A percentile compares a stretch with the other conserved stretches of the same genome.
These are phyloP conservation scores for Scaptodrosophila lebanonensis DNA, from an alignment of 1,140 invertebrate genomes.

Conservation along the genomic window DNA sequence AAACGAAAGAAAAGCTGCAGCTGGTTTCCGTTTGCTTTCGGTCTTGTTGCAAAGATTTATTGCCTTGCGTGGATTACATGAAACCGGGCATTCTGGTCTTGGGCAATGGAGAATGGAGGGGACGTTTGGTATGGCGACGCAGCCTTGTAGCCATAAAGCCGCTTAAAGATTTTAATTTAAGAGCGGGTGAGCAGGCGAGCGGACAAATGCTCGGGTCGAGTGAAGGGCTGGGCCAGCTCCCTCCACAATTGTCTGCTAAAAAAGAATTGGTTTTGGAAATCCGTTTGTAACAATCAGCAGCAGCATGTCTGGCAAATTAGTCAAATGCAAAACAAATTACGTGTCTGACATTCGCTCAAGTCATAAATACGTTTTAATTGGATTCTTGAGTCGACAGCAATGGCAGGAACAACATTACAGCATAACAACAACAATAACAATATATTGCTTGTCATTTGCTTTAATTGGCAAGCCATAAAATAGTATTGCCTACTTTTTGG, in stretches of 20 bases:
- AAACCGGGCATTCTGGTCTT: background rate
- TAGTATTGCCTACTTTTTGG: slow-evolving; percentile 43
- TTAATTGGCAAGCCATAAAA: slow-evolving; percentile 15
- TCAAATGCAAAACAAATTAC: no score
- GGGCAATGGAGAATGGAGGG: no score
- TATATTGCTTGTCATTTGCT: no score
- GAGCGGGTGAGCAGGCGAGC: background rate
- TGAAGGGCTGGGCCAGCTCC: no score
- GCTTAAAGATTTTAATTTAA: slow-evolving; percentile 60
- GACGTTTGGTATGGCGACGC: slow-evolving; percentile 24
- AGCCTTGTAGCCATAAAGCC: slow-evolving; percentile 53
- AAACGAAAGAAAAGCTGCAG: slow-evolving; percentile 40
- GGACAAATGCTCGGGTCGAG: slow-evolving; percentile 5
- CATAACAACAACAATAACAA: no score
- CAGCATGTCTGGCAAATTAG: no score
- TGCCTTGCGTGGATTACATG: slow-evolving; percentile 40
- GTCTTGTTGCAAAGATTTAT: slow-evolving; percentile 30
- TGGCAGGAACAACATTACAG: no score
- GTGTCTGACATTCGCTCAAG: background rate
- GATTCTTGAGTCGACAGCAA: slow-evolving; percentile 9
- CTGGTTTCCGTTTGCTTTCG: slow-evolving; percentile 30
- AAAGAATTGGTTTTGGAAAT: no score
- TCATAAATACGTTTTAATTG: slow-evolving; percentile 12
- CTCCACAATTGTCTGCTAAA: no score
- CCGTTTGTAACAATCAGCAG: no score